Evolutionary conservation across 2,888 invertebrate genomes (phyloP).

Genomic region (Aphrophora alni): DNA sequence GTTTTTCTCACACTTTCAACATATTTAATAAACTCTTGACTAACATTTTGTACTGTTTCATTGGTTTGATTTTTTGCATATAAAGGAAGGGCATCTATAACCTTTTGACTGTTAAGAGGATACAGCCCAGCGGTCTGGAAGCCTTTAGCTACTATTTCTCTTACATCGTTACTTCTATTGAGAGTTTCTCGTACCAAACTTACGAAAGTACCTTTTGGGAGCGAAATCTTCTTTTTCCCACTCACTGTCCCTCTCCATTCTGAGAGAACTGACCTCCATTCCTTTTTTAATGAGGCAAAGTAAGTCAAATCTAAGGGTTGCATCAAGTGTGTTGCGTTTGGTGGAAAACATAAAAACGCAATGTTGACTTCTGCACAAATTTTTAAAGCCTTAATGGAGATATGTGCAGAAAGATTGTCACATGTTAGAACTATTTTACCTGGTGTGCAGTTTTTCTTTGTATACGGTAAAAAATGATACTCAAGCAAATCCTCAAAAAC

Average conservation of each 20-base stretch:
- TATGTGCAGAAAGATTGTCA: conserved; percentile 12
- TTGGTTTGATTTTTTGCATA: no score
- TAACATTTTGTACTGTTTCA: no score
- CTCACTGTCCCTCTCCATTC: conserved; percentile 17
- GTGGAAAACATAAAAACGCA: conserved; percentile 4
- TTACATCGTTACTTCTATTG: background rate
- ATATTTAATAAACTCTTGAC: no score
- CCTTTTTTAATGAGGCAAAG: conserved; percentile 6
- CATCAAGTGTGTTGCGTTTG: conserved; percentile 24
- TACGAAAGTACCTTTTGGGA: conserved; percentile 18
- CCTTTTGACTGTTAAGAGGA: no score
- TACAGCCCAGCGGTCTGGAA: no score
- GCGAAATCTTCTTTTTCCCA: conserved; percentile 17
- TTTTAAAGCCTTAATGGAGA: background rate
- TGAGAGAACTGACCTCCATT: conserved; percentile 9
- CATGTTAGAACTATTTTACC: conserved; percentile 6
- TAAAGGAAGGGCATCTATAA: no score
- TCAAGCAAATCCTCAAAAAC: background rate
- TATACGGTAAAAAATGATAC: background rate
- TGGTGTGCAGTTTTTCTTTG: background rate
- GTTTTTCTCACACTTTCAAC: no score
- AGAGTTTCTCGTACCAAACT: conserved; percentile 9
- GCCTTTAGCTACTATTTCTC: no score
- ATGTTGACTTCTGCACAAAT: background rate
- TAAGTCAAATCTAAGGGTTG: conserved; percentile 25